Conservation (phyloP, 2,888 invertebrate species). For the Tortricodes alternella region DNA sequence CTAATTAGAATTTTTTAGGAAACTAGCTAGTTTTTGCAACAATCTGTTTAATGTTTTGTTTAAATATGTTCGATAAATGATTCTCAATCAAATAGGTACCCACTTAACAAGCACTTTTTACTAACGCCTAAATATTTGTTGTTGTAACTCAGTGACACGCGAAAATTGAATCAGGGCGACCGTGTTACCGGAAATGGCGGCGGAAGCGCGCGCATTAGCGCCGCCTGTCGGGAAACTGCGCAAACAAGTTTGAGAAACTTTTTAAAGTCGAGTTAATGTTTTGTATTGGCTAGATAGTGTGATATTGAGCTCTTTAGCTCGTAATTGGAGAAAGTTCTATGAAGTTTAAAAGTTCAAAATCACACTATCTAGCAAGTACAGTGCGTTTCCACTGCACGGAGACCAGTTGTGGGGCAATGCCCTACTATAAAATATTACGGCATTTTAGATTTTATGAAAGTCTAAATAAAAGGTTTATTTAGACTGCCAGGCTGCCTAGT, state of each 20-base stretch:
- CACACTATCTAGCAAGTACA: too few species aligned
- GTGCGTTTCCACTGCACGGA: too few species aligned
- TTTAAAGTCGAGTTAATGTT: slow-evolving; percentile 21
- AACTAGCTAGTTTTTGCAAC: too few species aligned
- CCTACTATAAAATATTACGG: too few species aligned
- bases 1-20: too few species aligned
- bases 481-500: too few species aligned
- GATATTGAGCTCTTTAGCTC: not conserved
- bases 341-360: not conserved
- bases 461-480: too few species aligned
- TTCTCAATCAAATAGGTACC: too few species aligned
- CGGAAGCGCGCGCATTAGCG: slow-evolving; percentile 57
- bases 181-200: slow-evolving; percentile 49
- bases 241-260: slow-evolving; percentile 28
- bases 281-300: slow-evolving; percentile 2
- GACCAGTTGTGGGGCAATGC: too few species aligned
- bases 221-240: slow-evolving; percentile 37
- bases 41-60: too few species aligned
- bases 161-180: slow-evolving; percentile 57
- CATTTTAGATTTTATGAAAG: too few species aligned
- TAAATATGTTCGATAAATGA: not conserved
- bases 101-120: slow-evolving; percentile 22
- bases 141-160: slow-evolving; percentile 45
- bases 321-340: not conserved
- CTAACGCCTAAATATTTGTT: slow-evolving; percentile 14